A percentile compares a stretch with the other conserved stretches of the same genome.
These are phyloP conservation scores for Graptemys geographica DNA, from an alignment of 2,797 vertebrate genomes.

Conservation along the genomic window DNA sequence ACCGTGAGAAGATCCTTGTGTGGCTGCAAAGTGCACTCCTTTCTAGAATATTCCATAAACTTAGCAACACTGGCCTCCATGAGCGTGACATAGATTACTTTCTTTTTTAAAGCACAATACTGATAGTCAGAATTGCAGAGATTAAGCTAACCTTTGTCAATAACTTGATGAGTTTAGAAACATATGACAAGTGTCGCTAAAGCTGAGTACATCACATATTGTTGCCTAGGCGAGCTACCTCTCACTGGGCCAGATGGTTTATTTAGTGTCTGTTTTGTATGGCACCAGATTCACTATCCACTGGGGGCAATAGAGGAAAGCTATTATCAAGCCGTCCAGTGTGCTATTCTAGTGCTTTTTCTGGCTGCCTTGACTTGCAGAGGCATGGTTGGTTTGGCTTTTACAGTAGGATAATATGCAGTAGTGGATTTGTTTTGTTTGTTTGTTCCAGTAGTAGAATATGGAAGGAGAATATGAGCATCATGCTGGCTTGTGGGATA, in stretches of 20 bases:
- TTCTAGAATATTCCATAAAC: neutral
- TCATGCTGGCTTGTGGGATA: neutral
- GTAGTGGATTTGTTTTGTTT: neutral
- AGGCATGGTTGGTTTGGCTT: neutral
- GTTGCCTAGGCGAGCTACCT: neutral
- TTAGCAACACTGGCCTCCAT: neutral
- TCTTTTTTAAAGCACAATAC: neutral
- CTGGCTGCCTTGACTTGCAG: neutral
- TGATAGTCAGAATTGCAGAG: fast-evolving
- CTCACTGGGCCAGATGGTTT: neutral
- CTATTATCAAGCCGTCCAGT: neutral
- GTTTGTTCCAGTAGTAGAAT: neutral
- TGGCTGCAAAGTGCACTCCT: neutral
- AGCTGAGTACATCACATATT: neutral
- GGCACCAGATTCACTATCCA: neutral
- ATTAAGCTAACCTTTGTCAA: neutral
- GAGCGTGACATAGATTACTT: neutral
- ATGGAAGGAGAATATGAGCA: neutral
- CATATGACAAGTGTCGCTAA: neutral
- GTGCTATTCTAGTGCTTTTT: neutral
- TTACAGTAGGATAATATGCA: neutral
- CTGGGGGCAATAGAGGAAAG: neutral
- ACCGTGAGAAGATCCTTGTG: too few relatives aligned
- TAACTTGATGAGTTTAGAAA: neutral
- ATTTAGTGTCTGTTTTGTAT: neutral